These are phyloP conservation scores for Neosalanx taihuensis DNA, from an alignment of 2,797 vertebrate genomes.

Conservation along the genomic window DNA sequence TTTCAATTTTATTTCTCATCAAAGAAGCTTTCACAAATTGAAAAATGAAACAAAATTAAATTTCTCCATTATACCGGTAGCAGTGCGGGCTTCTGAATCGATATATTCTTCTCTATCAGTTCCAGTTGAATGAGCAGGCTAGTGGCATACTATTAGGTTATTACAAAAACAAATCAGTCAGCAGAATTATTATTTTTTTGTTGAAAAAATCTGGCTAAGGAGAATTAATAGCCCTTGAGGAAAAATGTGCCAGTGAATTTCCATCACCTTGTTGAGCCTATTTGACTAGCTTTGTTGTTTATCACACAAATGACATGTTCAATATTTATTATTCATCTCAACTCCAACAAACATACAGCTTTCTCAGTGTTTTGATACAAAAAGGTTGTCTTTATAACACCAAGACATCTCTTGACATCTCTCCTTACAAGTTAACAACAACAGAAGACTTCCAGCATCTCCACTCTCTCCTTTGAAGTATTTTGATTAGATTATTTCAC, in stretches of 20 bases:
- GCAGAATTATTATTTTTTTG: slow-evolving; percentile 71
- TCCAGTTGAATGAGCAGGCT: slow-evolving; percentile 67
- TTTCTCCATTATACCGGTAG: slow-evolving; percentile 64
- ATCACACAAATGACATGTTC: slow-evolving; percentile 27
- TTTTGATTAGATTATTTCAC: not conserved
- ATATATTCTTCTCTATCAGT: slow-evolving; percentile 71
- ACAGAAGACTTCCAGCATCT: not conserved
- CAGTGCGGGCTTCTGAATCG: slow-evolving; percentile 60
- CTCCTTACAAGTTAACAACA: not conserved
- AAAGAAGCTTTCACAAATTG: slow-evolving; percentile 52
- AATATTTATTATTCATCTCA: slow-evolving; percentile 17
- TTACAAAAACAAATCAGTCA: slow-evolving; percentile 79
- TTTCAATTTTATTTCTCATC: slow-evolving; percentile 45
- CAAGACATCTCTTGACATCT: not conserved
- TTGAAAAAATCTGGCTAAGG: slow-evolving; percentile 66
- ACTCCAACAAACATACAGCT: slow-evolving; percentile 23
- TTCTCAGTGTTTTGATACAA: not conserved
- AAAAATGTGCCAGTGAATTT: slow-evolving; percentile 56
- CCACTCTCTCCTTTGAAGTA: not conserved
- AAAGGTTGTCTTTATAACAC: not conserved
- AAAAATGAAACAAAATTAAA: slow-evolving; percentile 57
- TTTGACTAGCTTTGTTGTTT: slow-evolving; percentile 39
- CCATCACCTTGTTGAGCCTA: slow-evolving; percentile 48
- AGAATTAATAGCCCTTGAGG: slow-evolving; percentile 64
- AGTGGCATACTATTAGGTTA: slow-evolving; percentile 74